These are phyloP conservation scores for Lysandra bellargus DNA, from an alignment of 2,888 invertebrate species.

Conservation along the genomic window DNA sequence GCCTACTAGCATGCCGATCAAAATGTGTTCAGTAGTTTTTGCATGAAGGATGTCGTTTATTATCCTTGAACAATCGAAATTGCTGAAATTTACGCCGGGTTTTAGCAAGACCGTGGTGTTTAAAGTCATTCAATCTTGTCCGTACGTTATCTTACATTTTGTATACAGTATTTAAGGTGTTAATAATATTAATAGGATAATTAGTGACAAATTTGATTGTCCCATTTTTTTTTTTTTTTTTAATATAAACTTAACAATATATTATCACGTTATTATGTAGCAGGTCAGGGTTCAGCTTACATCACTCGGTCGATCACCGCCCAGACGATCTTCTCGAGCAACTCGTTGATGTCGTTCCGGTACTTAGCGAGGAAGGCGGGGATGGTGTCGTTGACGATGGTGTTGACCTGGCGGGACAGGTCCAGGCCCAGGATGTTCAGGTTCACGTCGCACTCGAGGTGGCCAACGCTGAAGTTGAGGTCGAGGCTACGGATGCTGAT, in stretches of 20 bases:
- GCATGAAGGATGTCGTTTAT: too few relatives aligned
- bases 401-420: constrained; percentile 33
- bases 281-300: not conserved
- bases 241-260: constrained; percentile 2
- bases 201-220: too few relatives aligned
- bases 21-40: too few relatives aligned
- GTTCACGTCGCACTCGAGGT: constrained; percentile 42
- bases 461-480: constrained; percentile 48
- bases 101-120: too few relatives aligned
- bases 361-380: constrained; percentile 30
- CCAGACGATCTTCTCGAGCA: constrained; percentile 5
- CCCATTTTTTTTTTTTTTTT: too few relatives aligned
- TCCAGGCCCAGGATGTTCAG: constrained; percentile 23
- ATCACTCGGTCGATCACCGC: not conserved
- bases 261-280: not conserved
- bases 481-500: constrained; percentile 49
- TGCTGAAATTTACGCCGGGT: too few relatives aligned
- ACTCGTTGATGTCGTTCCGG: constrained; percentile 20
- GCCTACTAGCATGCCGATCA: too few relatives aligned
- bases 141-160: too few relatives aligned
- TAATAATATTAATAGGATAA: too few relatives aligned
- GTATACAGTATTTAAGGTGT: too few relatives aligned
- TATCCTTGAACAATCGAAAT: too few relatives aligned
- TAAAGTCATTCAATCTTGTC: too few relatives aligned
- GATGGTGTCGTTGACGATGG: constrained; percentile 29